Conservation (phyloP, 2,888 invertebrate species). For the Beris chalybata region DNA sequence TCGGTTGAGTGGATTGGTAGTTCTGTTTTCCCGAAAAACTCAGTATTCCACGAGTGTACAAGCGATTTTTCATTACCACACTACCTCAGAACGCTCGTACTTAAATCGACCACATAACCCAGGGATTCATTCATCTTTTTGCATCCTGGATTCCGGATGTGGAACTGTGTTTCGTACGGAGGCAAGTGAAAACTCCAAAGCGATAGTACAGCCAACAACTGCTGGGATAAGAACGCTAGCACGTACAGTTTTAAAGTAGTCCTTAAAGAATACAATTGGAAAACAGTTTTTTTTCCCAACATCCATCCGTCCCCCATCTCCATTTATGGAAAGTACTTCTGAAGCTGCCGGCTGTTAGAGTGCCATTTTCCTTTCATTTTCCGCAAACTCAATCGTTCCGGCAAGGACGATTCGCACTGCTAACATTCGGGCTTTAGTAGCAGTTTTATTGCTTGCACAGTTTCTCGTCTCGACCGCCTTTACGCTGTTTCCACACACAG, state of each 20-base stretch:
- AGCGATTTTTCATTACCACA: slow-evolving; percentile 38
- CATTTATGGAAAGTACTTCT: no score
- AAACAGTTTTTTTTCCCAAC: slow-evolving; percentile 4
- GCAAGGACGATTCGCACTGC: no score
- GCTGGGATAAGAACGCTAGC: slow-evolving; percentile 3
- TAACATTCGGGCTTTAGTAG: slow-evolving; percentile 13
- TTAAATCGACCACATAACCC: slow-evolving; percentile 38
- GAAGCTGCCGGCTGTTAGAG: no score
- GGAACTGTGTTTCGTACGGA: slow-evolving; percentile 27
- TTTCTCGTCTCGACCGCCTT: slow-evolving; percentile 57
- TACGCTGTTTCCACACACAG: slow-evolving; percentile 56
- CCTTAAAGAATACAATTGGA: slow-evolving; percentile 36
- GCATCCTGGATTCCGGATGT: not conserved
- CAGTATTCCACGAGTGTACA: slow-evolving; percentile 2
- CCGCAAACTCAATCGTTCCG: no score
- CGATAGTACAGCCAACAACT: not conserved
- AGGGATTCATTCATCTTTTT: slow-evolving; percentile 36
- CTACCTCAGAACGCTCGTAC: slow-evolving; percentile 27
- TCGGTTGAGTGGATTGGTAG: no score
- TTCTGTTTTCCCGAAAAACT: no score
- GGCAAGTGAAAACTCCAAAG: slow-evolving; percentile 11
- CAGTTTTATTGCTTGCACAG: slow-evolving; percentile 37
- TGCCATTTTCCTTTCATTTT: no score
- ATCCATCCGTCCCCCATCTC: no score
- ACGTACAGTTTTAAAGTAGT: slow-evolving; percentile 10